Evolutionary conservation across 2,888 invertebrate species (phyloP).

Genomic region (Megalurothrips usitatus): DNA sequence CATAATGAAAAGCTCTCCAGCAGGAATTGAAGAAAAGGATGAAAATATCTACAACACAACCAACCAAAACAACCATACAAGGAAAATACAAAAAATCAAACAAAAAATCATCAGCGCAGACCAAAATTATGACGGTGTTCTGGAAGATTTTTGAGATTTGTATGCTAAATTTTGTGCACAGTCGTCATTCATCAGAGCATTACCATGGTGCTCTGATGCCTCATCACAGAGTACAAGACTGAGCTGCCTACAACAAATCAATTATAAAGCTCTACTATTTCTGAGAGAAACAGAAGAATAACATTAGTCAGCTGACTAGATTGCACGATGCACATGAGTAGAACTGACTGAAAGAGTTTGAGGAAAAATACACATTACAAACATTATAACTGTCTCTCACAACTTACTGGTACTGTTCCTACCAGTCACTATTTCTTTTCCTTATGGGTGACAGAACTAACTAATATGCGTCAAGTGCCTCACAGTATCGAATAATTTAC

Average conservation of each 20-base stretch:
- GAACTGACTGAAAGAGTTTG: not conserved
- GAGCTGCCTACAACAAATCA: not conserved
- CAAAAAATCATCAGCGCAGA: not conserved
- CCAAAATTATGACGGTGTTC: not conserved
- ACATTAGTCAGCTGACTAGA: not conserved
- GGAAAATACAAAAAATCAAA: not conserved
- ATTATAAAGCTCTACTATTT: not conserved
- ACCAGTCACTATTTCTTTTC: not conserved
- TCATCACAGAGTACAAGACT: not conserved
- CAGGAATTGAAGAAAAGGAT: not conserved
- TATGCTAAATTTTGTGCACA: not conserved
- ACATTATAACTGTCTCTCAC: not conserved
- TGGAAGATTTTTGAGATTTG: not conserved
- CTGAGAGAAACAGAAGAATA: not conserved
- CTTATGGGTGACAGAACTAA: not conserved
- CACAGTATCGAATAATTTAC: not conserved
- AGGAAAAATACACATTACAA: not conserved
- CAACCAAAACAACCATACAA: not conserved
- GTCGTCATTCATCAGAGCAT: not conserved
- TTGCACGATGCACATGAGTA: not conserved
- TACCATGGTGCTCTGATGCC: not conserved
- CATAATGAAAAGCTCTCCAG: not conserved
- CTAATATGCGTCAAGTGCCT: not conserved
- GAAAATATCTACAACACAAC: not conserved
- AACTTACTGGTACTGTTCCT: not conserved